Evolutionary conservation across 2,113 vertebrate species (phyloP), one percentile per base, ranked within the genome.

Genomic region (Seriola quinqueradiata): DNA sequence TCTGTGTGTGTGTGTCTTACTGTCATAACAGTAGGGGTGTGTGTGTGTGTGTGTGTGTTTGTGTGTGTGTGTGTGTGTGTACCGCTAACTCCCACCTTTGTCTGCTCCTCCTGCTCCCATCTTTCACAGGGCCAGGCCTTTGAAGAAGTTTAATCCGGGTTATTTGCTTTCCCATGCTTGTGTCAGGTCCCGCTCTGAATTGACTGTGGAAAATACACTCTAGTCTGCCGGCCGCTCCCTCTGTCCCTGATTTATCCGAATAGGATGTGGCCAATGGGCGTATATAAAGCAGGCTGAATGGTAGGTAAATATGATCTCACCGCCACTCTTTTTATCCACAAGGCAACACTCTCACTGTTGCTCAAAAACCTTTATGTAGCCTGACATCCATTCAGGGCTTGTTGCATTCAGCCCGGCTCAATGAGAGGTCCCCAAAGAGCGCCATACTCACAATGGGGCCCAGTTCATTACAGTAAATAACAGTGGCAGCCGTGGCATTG

Each of bases 121-220:
- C 86, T 90, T 90, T 94, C 91, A 93, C 87, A 85, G 87, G 78
- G 40, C 85, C 83, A 79, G 87, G 85, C 85, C 92, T 94, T 94
- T 95, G 92, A 94, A 93, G 90, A 88, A 81, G 85, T 77, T 75
- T 94, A 94, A 94, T 94, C 93, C 88, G 79, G 87, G 89, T 93
- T 94, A 94, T 94, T 93, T 92, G 92, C 94, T 94, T 95, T 95
- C 93, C 92, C 94, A 96, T 94, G 92, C 92, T 91, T 90, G 90
- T 91, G 93, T 93, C 90, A 91, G 87, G 83, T 85, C 92, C 88
- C 64, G 64, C 89, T 89, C 87, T 94, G 91, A 93, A 94, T 88
- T 86, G 83, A 90, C 92, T 90, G 92, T 89, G 86, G 82, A 93
- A 91, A 94, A 92, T 91, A 93, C 61, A 91, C 87, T 90, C 85